A percentile compares a stretch with the other conserved stretches of the same genome.
These are phyloP conservation scores for Amazona guildingii DNA, from an alignment of 2,113 vertebrate species.

Conservation along the genomic window DNA sequence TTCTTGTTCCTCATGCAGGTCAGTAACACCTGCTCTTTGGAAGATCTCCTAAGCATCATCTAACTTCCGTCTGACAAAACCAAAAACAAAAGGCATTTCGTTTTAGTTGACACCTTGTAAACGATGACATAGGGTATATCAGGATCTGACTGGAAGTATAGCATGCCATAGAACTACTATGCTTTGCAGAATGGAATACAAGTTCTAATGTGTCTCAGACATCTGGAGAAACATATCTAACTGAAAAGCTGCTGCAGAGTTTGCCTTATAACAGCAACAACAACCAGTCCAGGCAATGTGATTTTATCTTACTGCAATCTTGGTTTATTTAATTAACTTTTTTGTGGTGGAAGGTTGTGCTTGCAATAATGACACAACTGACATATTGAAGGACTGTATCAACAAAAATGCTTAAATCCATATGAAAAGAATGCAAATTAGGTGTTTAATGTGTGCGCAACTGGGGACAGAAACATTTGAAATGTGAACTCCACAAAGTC, in stretches of 20 bases:
- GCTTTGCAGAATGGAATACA: background rate
- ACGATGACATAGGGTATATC: background rate
- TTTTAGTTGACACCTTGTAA: background rate
- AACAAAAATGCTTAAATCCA: background rate
- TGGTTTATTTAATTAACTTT: background rate
- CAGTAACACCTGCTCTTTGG: background rate
- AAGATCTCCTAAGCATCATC: background rate
- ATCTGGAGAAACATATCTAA: background rate
- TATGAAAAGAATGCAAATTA: background rate
- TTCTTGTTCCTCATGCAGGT: background rate
- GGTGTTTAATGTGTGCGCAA: background rate
- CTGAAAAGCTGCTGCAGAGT: background rate
- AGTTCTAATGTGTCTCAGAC: background rate
- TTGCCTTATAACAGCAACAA: background rate
- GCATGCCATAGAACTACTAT: background rate
- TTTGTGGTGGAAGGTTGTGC: background rate
- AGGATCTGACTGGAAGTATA: background rate
- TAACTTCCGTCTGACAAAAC: background rate
- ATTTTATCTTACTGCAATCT: background rate
- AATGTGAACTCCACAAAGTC: background rate
- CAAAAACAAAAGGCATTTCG: background rate
- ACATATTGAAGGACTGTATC: background rate
- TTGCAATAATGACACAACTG: background rate
- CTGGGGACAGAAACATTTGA: background rate
- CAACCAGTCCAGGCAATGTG: background rate